Evolutionary conservation across 2,797 vertebrate species (phyloP).

Genomic region (Sitta carolinensis): DNA sequence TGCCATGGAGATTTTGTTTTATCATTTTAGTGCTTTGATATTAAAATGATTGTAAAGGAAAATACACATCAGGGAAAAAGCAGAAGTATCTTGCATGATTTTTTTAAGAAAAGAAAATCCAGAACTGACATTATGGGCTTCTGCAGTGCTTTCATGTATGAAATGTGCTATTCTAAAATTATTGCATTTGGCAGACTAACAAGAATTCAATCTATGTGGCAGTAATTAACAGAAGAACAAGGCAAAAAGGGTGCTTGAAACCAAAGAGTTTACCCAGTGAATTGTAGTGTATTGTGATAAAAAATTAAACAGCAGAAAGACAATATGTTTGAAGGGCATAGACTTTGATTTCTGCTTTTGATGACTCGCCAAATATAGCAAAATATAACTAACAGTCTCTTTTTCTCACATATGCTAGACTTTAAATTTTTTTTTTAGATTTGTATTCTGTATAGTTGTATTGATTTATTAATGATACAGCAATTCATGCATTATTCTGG

Average conservation of each 20-base stretch:
- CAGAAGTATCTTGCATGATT: background rate
- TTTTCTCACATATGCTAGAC: background rate
- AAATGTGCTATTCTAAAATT: background rate
- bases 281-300: background rate
- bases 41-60: background rate
- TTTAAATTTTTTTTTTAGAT: background rate
- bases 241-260: background rate
- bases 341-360: background rate
- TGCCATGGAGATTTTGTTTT: constrained; percentile 1
- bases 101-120: background rate
- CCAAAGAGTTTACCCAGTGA: background rate
- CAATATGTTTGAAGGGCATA: background rate
- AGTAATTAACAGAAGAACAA: background rate
- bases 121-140: background rate
- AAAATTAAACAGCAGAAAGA: background rate
- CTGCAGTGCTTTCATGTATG: background rate
- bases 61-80: background rate
- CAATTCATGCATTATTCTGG: background rate
- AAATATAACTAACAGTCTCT: background rate
- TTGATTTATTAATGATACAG: background rate
- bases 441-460: background rate
- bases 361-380: background rate
- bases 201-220: background rate
- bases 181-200: background rate
- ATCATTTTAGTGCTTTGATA: background rate